These are phyloP conservation scores for Lepus oiostolus DNA, from an alignment of 2,797 vertebrate species.

Conservation along the genomic window DNA sequence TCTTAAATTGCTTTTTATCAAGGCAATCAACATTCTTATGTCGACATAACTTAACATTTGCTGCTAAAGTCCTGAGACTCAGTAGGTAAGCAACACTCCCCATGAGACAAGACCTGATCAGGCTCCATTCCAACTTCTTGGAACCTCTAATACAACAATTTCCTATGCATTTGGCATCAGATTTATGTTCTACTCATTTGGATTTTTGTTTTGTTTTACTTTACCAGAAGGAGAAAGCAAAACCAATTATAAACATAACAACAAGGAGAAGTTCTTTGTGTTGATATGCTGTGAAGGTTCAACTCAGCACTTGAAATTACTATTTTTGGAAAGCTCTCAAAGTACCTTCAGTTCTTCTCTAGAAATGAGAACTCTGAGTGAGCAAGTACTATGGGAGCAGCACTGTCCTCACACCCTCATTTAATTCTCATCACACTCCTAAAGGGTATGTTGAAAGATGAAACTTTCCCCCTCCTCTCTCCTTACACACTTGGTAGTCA, in stretches of 20 bases:
- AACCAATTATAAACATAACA: background rate
- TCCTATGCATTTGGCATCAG: background rate
- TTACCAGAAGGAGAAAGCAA: background rate
- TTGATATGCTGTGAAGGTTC: background rate
- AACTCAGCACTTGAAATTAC: background rate
- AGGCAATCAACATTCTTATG: background rate
- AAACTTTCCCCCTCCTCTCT: background rate
- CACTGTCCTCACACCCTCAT: background rate
- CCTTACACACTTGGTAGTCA: background rate
- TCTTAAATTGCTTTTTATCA: background rate
- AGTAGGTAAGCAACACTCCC: background rate
- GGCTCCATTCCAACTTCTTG: background rate
- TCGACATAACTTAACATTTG: background rate
- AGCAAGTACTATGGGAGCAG: background rate
- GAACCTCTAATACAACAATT: background rate
- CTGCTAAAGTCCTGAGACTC: background rate
- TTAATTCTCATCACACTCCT: background rate
- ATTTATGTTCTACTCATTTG: background rate
- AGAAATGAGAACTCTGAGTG: background rate
- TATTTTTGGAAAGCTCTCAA: background rate
- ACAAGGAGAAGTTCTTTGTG: background rate
- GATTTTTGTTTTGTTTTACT: background rate
- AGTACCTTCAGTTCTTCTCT: background rate
- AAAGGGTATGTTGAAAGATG: too few species aligned
- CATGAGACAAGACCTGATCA: background rate